Evolutionary conservation across 1,140 invertebrate species (phyloP).

Genomic region (Leguminivora glycinivorella): DNA sequence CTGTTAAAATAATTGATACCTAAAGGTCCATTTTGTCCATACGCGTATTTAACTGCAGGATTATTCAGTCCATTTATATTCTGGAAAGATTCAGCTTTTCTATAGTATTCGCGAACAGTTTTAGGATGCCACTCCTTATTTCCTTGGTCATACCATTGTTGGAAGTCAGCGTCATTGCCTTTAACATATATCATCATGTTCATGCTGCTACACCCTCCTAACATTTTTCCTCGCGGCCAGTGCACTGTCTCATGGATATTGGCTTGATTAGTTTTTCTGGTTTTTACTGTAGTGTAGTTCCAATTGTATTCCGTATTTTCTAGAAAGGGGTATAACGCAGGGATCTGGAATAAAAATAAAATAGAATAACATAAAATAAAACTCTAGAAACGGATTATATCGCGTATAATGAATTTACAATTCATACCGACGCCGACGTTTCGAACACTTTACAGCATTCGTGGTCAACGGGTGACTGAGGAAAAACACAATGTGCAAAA

Average conservation of each 20-base stretch:
- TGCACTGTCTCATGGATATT: constrained; percentile 35
- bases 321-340: constrained; percentile 29
- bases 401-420: too few species aligned
- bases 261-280: constrained; percentile 31
- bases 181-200: constrained; percentile 86
- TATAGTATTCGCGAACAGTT: constrained; percentile 35
- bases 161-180: constrained; percentile 79
- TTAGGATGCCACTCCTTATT: constrained; percentile 83
- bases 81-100: constrained; percentile 43
- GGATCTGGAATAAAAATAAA: constrained; percentile 35
- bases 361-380: too few species aligned
- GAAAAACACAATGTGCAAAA: too few species aligned
- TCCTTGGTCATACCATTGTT: constrained; percentile 82
- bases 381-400: too few species aligned
- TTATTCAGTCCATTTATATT: constrained; percentile 32
- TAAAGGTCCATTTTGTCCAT: constrained; percentile 40
- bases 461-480: too few species aligned
- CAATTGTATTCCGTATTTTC: constrained; percentile 35
- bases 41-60: constrained; percentile 30
- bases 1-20: constrained; percentile 41
- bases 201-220: constrained; percentile 83
- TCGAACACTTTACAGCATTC: too few species aligned
- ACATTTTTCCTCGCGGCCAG: constrained; percentile 76
- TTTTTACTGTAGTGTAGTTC: constrained; percentile 34
- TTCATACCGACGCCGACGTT: too few species aligned